These are phyloP conservation scores for Neosilurus hyrtlii DNA, from an alignment of 2,797 vertebrate species.

Conservation along the genomic window DNA sequence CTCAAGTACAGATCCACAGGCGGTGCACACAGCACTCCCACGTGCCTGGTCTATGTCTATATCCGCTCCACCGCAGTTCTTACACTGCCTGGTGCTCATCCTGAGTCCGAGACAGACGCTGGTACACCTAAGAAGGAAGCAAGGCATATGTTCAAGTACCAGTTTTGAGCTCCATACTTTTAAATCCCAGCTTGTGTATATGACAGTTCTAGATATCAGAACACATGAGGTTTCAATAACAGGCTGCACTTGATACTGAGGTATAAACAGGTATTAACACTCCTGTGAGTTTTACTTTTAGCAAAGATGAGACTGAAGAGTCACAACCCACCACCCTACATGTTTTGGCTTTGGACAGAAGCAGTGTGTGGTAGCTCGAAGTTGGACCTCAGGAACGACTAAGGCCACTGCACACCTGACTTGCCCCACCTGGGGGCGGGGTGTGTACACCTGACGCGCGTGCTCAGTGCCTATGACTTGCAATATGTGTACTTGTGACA, in stretches of 20 bases:
- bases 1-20: constrained; percentile 92
- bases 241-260: neutral
- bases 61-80: constrained; percentile 84
- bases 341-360: too few relatives aligned
- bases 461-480: too few relatives aligned
- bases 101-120: neutral
- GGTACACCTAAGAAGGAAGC: constrained; percentile 23
- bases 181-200: neutral
- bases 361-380: too few relatives aligned
- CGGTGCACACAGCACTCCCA: constrained; percentile 90
- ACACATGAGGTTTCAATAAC: too few relatives aligned
- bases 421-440: too few relatives aligned
- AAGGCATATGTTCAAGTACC: neutral
- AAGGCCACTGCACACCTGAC: too few relatives aligned
- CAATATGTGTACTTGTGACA: too few relatives aligned
- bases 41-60: constrained; percentile 91
- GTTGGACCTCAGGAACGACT: too few relatives aligned
- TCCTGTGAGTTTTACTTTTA: neutral
- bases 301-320: too few relatives aligned
- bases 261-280: neutral
- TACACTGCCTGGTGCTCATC: constrained; percentile 86
- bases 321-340: too few relatives aligned
- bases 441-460: too few relatives aligned
- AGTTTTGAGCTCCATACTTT: neutral
- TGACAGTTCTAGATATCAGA: neutral